phyloP scores from a whole-genome alignment of 2,113 vertebrate species.

The Tetraodon nigroviridis region DNA sequence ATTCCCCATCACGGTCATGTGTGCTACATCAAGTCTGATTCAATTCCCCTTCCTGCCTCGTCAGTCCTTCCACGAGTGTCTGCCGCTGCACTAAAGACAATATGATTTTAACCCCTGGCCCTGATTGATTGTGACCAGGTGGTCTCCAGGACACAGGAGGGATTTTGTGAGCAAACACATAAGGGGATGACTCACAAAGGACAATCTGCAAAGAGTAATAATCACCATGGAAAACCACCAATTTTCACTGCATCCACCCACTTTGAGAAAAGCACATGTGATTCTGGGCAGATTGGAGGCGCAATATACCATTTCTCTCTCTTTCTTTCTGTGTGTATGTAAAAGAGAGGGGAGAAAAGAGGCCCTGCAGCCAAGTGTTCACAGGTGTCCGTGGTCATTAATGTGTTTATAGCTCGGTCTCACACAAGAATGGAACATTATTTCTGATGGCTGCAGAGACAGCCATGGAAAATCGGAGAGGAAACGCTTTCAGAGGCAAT shows the following conservation, averaged over 20 bases:
- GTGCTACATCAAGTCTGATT: slow-evolving; percentile 20
- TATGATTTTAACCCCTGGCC: slow-evolving; percentile 71
- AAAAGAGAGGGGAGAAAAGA: slow-evolving; percentile 15
- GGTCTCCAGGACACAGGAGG: slow-evolving; percentile 46
- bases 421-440: slow-evolving; percentile 34
- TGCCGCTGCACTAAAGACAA: slow-evolving; percentile 52
- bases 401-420: slow-evolving; percentile 57
- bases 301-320: slow-evolving; percentile 11
- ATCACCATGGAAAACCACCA: slow-evolving; percentile 45
- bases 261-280: slow-evolving; percentile 44
- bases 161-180: slow-evolving; percentile 26
- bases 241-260: slow-evolving; percentile 48
- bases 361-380: slow-evolving; percentile 54
- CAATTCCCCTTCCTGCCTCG: slow-evolving; percentile 27
- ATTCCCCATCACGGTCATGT: slow-evolving; percentile 27
- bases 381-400: slow-evolving; percentile 61
- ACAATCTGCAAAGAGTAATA: slow-evolving; percentile 38
- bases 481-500: slow-evolving; percentile 28
- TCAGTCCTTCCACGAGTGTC: slow-evolving; percentile 31
- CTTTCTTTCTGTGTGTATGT: slow-evolving; percentile 11
- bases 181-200: slow-evolving; percentile 55
- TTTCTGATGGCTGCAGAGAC: slow-evolving; percentile 19
- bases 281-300: slow-evolving; percentile 27
- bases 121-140: slow-evolving; percentile 64
- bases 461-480: slow-evolving; percentile 43